Base-by-base conservation (phyloP, 2,113 vertebrate species). In the Eleginops maclovinus region DNA sequence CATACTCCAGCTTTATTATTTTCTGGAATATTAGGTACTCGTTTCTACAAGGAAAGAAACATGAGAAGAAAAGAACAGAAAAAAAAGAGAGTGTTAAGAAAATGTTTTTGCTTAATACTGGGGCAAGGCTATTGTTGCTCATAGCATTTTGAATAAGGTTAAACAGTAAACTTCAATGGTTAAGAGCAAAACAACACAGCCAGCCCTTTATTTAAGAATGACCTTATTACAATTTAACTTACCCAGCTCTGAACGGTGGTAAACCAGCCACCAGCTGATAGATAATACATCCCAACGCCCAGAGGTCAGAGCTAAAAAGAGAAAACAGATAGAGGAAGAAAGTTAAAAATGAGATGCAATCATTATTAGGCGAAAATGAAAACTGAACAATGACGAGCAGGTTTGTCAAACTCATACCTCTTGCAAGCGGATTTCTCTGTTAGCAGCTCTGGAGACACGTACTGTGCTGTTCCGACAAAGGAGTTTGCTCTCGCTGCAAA, bases 21-120 rank as follows among this genome's bases (percentile, higher is more conserved):
- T 99, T 99, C 95, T 99, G 98, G 93, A 99, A 99, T 96, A 99
- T 99, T 90, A 99, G 96, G 94, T 99, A 99, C 41, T 99, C 98
- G 64, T 99, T 99, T 93, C 98, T 99, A 76, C 86, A 89, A 83
- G 82, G 43, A 81, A 77, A 40, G 7, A 51, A 64, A 72, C 9
- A 51, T 15, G 62, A 28, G 22, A 74, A 3, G 50, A 28, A 47
- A 41, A 51, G 1, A 56, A 60, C 0, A 61, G 59, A 40, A 36
- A 24, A 4, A 36, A 55, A 13, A n/a, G 1, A 28, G 7, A 61
- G 6, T 43, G 7, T 76, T 69, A 41, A 3, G 11, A 3, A 78
- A 58, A 55, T 71, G n/a, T 12, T 28, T 46, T 64, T 59, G 2
- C 11, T 43, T 9, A 15, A 40, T 13, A 41, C 50, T 28, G 11